Base-by-base conservation (phyloP, 2,797 vertebrate species). In the Ciconia nigra region DNA sequence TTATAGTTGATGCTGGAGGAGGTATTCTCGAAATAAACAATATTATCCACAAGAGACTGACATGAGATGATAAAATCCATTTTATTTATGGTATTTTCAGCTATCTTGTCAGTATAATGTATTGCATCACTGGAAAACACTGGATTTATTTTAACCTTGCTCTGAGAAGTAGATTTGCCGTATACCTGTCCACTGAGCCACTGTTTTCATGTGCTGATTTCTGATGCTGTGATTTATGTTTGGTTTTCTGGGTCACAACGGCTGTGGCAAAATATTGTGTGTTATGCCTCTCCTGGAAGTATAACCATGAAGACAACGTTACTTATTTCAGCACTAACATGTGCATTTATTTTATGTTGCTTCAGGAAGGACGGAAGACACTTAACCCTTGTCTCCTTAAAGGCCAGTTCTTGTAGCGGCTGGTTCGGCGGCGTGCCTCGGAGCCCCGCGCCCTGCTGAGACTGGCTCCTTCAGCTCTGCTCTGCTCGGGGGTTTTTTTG, bases 351-450 rank as follows among this genome's bases (percentile, higher is more conserved):
- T 15, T 33, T 13, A 4, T 7, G 0, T 26, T n/a, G 51, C 72
- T 37, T 51, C 46, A 4, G 82, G 49, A 74, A 15, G 41, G 76
- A 35, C 69, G 44, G 41, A 19, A 39, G 37, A 35, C 5, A 4
- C 25, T 31, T 9, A 52, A 9, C 13, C 52, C 52, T 26, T 8
- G 7, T 16, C 71, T 49, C 2, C 16, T 13, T 4, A 3, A 8
- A 22, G 49, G 21, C 3, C 7, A 1, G 18, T 8, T 8, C 31
- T 31, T 22, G 49, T 5, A n/a, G 33, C 13, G 1, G 52, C 37
- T 1, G 5, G 8, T 15, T 41, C 0, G 8, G 41, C 5, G 5
- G 9, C 2, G 11, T 9, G n/a, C 11, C 16, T 5, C 0, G 5
- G 41, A 47, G 52, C 37, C 31, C 10, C 12, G 59, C 1, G n/a